Evolutionary conservation across 2,888 invertebrate genomes (phyloP).

Genomic region (Andrena bucephala): DNA sequence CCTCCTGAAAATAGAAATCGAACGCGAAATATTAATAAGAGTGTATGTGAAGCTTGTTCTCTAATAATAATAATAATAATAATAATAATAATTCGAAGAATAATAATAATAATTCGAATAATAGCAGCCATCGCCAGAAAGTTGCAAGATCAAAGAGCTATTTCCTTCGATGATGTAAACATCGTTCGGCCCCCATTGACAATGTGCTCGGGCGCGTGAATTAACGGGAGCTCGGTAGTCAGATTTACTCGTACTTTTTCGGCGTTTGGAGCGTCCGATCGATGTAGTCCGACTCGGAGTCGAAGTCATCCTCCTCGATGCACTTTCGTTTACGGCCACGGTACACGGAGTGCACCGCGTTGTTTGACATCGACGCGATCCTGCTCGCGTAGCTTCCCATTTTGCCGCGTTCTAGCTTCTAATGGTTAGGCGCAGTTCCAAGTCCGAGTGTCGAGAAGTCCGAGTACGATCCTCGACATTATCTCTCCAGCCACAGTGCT

Average conservation of each 20-base stretch:
- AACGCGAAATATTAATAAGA: not conserved
- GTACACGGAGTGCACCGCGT: slow-evolving; percentile 81
- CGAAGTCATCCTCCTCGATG: slow-evolving; percentile 86
- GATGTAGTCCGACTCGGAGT: slow-evolving; percentile 86
- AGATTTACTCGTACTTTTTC: slow-evolving; percentile 86
- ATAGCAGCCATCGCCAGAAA: not conserved
- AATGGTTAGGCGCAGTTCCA: slow-evolving; percentile 31
- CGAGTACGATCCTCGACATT: slow-evolving; percentile 41
- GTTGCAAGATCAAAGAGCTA: slow-evolving; percentile 17
- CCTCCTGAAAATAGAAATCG: slow-evolving; percentile 85
- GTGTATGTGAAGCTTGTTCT: not conserved
- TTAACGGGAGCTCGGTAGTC: not conserved
- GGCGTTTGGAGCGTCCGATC: slow-evolving; percentile 88
- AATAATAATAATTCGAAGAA: no score
- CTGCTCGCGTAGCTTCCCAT: slow-evolving; percentile 82
- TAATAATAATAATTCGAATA: no score
- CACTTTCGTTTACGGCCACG: slow-evolving; percentile 87
- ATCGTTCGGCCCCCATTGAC: not conserved
- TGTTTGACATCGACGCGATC: slow-evolving; percentile 81
- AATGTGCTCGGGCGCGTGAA: not conserved
- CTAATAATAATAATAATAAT: no score
- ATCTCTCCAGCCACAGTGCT: slow-evolving; percentile 22
- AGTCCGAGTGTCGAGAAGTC: not conserved
- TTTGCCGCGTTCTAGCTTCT: slow-evolving; percentile 15
- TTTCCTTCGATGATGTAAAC: slow-evolving; percentile 18